Conservation (phyloP, 2,888 invertebrate species). For the Aphidoletes aphidimyza region DNA sequence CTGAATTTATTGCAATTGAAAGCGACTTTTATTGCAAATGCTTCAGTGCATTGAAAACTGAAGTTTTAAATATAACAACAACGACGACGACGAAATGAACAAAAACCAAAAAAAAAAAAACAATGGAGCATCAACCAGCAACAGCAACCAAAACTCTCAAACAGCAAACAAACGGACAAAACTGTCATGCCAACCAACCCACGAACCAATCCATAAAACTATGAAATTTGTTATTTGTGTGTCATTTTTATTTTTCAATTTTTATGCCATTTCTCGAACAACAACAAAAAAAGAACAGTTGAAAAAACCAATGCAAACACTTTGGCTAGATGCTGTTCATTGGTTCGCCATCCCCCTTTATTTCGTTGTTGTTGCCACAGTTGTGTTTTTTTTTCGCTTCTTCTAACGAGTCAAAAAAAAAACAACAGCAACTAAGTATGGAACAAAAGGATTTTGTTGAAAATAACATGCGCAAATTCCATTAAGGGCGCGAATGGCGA, state of each 20-base stretch:
- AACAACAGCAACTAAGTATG: neutral
- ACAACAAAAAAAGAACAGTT: too few relatives aligned
- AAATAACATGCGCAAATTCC: neutral
- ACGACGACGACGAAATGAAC: neutral
- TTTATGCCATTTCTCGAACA: neutral
- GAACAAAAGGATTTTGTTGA: neutral
- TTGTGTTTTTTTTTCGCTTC: too few relatives aligned
- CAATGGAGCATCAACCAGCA: too few relatives aligned
- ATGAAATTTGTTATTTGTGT: neutral
- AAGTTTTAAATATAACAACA: neutral
- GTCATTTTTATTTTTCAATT: conserved; percentile 28
- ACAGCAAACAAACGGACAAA: too few relatives aligned
- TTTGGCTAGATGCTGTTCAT: neutral
- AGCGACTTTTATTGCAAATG: conserved; percentile 25
- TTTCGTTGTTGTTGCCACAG: neutral
- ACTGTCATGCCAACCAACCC: conserved; percentile 9
- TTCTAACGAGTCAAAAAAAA: neutral
- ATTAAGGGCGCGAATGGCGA: neutral
- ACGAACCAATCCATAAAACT: conserved; percentile 28
- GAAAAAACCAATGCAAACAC: neutral
- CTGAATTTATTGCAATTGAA: conserved; percentile 19
- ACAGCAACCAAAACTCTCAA: too few relatives aligned
- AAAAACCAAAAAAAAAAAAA: too few relatives aligned
- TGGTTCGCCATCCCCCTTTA: too few relatives aligned
- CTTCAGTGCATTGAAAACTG: neutral